phyloP scores from a whole-genome alignment of 1,140 invertebrate species.

The Nomia melanderi region DNA sequence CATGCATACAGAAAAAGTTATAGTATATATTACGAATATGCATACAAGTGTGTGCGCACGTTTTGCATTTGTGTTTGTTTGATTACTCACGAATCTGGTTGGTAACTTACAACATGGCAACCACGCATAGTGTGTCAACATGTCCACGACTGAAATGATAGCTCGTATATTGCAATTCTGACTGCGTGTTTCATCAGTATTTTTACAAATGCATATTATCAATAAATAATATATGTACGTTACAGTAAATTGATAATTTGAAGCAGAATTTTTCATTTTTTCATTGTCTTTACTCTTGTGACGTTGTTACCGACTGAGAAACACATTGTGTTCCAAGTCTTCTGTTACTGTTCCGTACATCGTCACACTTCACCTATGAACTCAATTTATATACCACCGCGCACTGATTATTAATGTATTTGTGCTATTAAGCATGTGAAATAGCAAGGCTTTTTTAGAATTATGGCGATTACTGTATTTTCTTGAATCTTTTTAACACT shows the following conservation, averaged over 20 bases:
- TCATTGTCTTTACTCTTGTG: neutral
- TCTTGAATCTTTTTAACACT: neutral
- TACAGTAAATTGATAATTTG: neutral
- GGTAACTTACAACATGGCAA: constrained; percentile 58
- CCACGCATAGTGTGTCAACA: constrained; percentile 45
- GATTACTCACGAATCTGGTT: neutral
- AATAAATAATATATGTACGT: neutral
- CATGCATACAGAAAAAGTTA: constrained; percentile 4
- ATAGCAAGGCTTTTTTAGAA: too few relatives aligned
- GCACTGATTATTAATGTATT: neutral
- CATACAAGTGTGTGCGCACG: neutral
- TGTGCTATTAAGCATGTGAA: too few relatives aligned
- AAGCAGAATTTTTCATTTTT: neutral
- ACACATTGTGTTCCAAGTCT: neutral
- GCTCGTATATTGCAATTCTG: constrained; percentile 37
- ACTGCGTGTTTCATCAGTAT: neutral
- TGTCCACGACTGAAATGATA: constrained; percentile 47
- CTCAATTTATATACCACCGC: constrained; percentile 3
- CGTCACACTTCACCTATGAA: constrained; percentile 18
- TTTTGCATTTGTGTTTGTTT: neutral
- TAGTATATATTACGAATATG: constrained; percentile 5
- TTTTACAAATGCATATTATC: neutral
- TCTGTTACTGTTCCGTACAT: neutral
- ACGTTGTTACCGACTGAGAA: neutral
- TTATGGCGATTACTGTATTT: neutral